phyloP scores from a whole-genome alignment of 2,113 vertebrate genomes.

The Protomyctophum bolini region DNA sequence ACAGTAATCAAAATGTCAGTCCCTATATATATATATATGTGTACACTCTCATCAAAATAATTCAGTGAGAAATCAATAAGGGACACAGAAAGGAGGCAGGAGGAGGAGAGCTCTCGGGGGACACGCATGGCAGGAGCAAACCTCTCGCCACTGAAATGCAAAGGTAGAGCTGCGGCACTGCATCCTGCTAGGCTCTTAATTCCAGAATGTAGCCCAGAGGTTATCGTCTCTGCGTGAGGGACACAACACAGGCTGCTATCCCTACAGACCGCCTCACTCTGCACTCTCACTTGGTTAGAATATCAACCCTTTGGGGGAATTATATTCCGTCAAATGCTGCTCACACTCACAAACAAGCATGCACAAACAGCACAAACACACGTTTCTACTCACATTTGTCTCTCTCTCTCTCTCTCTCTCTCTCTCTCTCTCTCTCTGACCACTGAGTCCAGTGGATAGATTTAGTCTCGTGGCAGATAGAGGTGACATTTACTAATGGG shows the following conservation, averaged over 20 bases:
- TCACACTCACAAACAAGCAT: background rate
- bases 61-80: slow-evolving; percentile 67
- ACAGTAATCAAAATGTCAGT: slow-evolving; percentile 61
- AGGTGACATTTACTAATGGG: slow-evolving; percentile 65
- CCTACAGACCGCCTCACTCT: slow-evolving; percentile 30
- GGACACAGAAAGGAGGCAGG: slow-evolving; percentile 59
- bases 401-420: background rate
- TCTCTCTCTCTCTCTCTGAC: slow-evolving; percentile 2
- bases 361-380: background rate
- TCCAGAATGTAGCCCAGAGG: too few relatives aligned
- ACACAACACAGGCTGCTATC: slow-evolving; percentile 10
- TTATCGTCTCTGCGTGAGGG: too few relatives aligned
- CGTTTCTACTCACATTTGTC: slow-evolving; percentile 8
- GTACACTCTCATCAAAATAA: slow-evolving; percentile 56
- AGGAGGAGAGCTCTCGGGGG: slow-evolving; percentile 42
- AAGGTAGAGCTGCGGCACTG: slow-evolving; percentile 39
- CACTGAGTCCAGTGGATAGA: slow-evolving; percentile 25
- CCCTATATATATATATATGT: slow-evolving; percentile 18
- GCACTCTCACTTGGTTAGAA: slow-evolving; percentile 26
- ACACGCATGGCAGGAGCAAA: slow-evolving; percentile 30
- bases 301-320: slow-evolving; percentile 49
- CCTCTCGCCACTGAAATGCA: slow-evolving; percentile 59
- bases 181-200: slow-evolving; percentile 45
- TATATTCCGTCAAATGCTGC: slow-evolving; percentile 34
- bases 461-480: slow-evolving; percentile 27